Conservation (phyloP, 2,113 vertebrate species). For the Okapia johnstoni region DNA sequence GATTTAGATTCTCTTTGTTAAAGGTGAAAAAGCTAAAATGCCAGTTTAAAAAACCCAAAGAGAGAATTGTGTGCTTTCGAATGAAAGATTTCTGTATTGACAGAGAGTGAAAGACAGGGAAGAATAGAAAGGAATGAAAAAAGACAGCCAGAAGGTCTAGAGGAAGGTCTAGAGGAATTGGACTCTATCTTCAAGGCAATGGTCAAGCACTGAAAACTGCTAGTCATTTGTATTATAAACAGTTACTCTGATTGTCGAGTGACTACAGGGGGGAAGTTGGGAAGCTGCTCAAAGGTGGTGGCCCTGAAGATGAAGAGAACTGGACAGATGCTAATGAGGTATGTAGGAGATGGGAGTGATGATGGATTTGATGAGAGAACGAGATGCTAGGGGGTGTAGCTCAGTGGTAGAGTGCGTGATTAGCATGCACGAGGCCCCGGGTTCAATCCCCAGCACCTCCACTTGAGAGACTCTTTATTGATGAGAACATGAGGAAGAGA, state of each 20-base stretch:
- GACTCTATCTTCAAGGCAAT: not conserved
- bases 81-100: not conserved
- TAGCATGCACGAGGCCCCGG: no score
- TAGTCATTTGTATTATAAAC: not conserved
- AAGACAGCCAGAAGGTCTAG: not conserved
- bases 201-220: not conserved
- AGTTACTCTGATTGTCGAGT: not conserved
- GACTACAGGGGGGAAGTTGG: not conserved
- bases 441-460: no score
- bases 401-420: no score
- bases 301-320: not conserved
- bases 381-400: no score
- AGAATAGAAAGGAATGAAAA: not conserved
- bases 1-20: not conserved
- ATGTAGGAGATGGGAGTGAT: not conserved
- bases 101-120: not conserved
- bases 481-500: not conserved
- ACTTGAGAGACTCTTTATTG: no score
- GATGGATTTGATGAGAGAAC: not conserved
- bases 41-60: not conserved
- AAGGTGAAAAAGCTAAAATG: not conserved
- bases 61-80: not conserved
- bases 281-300: not conserved
- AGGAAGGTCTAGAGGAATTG: not conserved
- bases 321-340: not conserved